These are phyloP conservation scores for Melanchra persicariae DNA, from an alignment of 2,888 invertebrate genomes.

Conservation along the genomic window DNA sequence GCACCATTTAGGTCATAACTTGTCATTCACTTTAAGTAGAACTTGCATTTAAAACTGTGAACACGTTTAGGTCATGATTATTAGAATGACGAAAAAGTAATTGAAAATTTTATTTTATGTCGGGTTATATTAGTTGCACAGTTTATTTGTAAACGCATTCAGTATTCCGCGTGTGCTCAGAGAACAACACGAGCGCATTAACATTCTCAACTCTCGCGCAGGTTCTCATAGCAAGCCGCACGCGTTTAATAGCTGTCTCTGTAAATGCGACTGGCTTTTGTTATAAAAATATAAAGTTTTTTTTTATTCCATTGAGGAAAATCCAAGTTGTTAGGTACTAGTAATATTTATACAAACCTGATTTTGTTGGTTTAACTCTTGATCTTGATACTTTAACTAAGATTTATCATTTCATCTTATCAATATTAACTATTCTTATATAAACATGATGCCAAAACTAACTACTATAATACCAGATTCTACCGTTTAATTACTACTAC, in stretches of 20 bases:
- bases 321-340: conserved; percentile 10
- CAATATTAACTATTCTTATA: neutral
- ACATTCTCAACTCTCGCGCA: conserved; percentile 85
- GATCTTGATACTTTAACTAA: neutral
- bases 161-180: conserved; percentile 83
- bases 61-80: conserved; percentile 48
- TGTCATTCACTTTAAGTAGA: neutral
- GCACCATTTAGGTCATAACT: conserved; percentile 11
- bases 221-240: conserved; percentile 85
- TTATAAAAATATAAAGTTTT: conserved; percentile 40
- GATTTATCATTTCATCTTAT: neutral
- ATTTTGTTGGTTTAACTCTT: neutral
- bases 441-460: neutral
- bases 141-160: conserved; percentile 78
- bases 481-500: conserved; percentile 16
- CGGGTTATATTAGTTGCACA: conserved; percentile 73
- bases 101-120: conserved; percentile 60
- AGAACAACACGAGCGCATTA: conserved; percentile 87
- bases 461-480: conserved; percentile 6
- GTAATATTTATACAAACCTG: conserved; percentile 7
- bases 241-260: conserved; percentile 72
- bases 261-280: conserved; percentile 65
- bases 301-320: conserved; percentile 50
- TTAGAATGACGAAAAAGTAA: conserved; percentile 45
- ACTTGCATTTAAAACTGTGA: conserved; percentile 36